A percentile compares a stretch with the other conserved stretches of the same genome.
These are phyloP conservation scores for Pelochelys cantorii DNA, from an alignment of 2,797 vertebrate species.

Conservation along the genomic window DNA sequence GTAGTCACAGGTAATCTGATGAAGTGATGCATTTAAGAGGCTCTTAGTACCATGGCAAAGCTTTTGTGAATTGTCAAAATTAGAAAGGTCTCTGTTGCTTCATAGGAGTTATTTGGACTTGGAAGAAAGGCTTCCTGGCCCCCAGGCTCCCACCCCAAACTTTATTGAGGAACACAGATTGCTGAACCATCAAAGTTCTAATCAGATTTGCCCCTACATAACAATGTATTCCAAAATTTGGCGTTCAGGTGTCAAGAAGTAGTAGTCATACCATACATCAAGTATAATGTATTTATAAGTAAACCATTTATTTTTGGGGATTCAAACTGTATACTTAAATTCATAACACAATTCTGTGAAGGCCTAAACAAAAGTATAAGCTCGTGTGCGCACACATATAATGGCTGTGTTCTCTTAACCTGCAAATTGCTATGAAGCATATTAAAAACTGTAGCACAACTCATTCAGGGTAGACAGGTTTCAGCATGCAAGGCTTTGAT, in stretches of 20 bases:
- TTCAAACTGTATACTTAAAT: background rate
- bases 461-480: background rate
- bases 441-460: background rate
- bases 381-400: background rate
- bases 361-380: background rate
- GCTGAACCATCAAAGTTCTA: background rate
- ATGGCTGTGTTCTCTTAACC: background rate
- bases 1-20: background rate
- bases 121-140: background rate
- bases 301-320: background rate
- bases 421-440: background rate
- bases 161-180: background rate
- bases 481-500: background rate
- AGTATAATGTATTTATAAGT: background rate
- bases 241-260: constrained; percentile 9
- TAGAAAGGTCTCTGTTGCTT: background rate
- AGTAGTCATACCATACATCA: background rate
- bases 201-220: constrained; percentile 2
- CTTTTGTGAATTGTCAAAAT: rapidly evolving
- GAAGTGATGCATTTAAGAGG: rapidly evolving
- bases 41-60: background rate
- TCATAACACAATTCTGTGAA: background rate
- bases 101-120: background rate
- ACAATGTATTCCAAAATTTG: background rate
- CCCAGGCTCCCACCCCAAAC: rapidly evolving